Evolutionary conservation across 2,888 invertebrate species (phyloP), one percentile per base, ranked within the genome.

Genomic region (Drosophila setosimentum): DNA sequence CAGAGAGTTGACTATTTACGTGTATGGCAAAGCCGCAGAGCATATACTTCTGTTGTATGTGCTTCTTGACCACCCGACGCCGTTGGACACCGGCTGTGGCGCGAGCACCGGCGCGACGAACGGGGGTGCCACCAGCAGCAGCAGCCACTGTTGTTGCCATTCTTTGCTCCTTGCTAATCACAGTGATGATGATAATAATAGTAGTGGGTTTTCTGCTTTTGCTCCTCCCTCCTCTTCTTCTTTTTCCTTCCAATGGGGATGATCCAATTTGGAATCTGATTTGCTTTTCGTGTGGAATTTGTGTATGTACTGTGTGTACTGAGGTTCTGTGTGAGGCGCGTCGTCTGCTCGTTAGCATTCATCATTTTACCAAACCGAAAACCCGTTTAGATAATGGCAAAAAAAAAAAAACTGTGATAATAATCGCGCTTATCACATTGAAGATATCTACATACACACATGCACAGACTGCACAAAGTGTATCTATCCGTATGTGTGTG

Each of bases 1-100:
- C 40, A 35, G 37, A 62, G 53, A 18, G 13, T 13, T 35, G 49
- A 11, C 27, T 78, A 71, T 82, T 91, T 93, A 93, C 93, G 90
- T 93, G 93, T 82, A 93, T 93, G 76, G 92, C 93, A 82, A 93
- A 93, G 76, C 93, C 93, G 90, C 93, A 93, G 81, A 93, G 87
- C 88, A 93, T 91, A 82, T 93, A 93, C 86, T 93, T 93, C 82
- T 93, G 93, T 87, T 93, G 93, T 68, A 93, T 92, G 83, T 93
- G 93, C 77, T 93, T 93, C 77, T 93, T 93, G 74, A 93, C 89
- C 66, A 93, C 92, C 24, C 93, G 91, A 49, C 92, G 90, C 21
- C 93, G 84, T 62, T 91, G 92, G 21, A 92, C 91, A 8, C 92
- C 92, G 61, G 92, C 90, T 50, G 92, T 92, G 48, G 92, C 91